phyloP scores from a whole-genome alignment of 1,140 invertebrate species.

The Rhagoletis zephyria region DNA sequence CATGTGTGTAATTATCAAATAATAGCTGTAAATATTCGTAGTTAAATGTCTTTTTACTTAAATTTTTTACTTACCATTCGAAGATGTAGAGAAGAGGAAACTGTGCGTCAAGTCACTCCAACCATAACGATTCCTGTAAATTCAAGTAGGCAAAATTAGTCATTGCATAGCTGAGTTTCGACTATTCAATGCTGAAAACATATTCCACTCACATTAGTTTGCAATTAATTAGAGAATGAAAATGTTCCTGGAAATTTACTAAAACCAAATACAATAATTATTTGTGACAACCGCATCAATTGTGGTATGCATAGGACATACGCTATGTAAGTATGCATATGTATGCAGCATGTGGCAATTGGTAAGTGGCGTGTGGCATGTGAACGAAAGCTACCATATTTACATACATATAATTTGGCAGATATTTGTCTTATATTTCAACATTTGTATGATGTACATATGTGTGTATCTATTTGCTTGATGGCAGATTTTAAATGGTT shows the following conservation, averaged over 20 bases:
- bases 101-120: conserved; percentile 77
- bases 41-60: not conserved
- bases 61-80: conserved; percentile 72
- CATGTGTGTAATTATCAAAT: not conserved
- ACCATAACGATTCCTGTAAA: conserved; percentile 76
- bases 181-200: not conserved
- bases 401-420: conserved; percentile 9
- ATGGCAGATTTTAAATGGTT: too few relatives aligned
- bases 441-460: too few relatives aligned
- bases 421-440: too few relatives aligned
- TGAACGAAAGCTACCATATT: conserved; percentile 14
- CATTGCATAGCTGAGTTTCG: not conserved
- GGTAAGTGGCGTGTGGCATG: not conserved
- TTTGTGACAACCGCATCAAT: conserved; percentile 16
- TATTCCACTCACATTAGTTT: not conserved
- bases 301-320: not conserved
- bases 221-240: conserved; percentile 51
- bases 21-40: not conserved
- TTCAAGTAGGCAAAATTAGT: not conserved
- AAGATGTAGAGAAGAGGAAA: conserved; percentile 76
- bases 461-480: too few relatives aligned
- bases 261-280: not conserved
- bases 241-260: conserved; percentile 29
- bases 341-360: not conserved
- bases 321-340: too few relatives aligned